These are phyloP conservation scores for Huso huso DNA, from an alignment of 2,797 vertebrate species.

Conservation along the genomic window DNA sequence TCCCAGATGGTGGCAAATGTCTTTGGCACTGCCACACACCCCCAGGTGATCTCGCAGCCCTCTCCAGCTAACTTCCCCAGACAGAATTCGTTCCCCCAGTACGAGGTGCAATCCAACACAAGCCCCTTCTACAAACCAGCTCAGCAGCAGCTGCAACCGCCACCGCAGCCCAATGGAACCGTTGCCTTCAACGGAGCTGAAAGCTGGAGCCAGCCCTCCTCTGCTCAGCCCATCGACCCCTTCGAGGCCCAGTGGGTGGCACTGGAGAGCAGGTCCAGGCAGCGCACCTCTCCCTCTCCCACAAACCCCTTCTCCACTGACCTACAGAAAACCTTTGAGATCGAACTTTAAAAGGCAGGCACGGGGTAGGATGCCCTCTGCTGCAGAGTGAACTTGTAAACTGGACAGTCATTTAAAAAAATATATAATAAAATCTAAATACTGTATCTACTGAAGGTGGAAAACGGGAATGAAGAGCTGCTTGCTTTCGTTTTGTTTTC, in stretches of 20 bases:
- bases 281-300: constrained; percentile 85
- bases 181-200: constrained; percentile 64
- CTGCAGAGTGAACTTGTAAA: constrained; percentile 34
- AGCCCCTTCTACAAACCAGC: constrained; percentile 48
- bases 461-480: constrained; percentile 20
- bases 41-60: constrained; percentile 56
- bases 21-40: constrained; percentile 80
- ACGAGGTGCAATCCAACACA: constrained; percentile 45
- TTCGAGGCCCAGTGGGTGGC: constrained; percentile 98
- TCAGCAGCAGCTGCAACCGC: constrained; percentile 8
- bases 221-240: constrained; percentile 61
- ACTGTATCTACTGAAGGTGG: background rate
- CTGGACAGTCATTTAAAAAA: constrained; percentile 21
- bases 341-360: constrained; percentile 76
- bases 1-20: constrained; percentile 96
- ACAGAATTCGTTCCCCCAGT: constrained; percentile 50
- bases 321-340: constrained; percentile 97
- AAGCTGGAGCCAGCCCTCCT: constrained; percentile 54
- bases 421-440: constrained; percentile 6
- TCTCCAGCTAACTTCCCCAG: constrained; percentile 52
- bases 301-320: constrained; percentile 97
- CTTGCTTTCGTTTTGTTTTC: constrained; percentile 35
- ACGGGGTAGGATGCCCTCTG: constrained; percentile 30
- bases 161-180: constrained; percentile 43
- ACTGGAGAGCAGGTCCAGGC: constrained; percentile 78